Percentiles rank a stretch among this genome's conserved stretches.
Conservation (phyloP, 2,113 vertebrate genomes). For the Theristicus caerulescens region DNA sequence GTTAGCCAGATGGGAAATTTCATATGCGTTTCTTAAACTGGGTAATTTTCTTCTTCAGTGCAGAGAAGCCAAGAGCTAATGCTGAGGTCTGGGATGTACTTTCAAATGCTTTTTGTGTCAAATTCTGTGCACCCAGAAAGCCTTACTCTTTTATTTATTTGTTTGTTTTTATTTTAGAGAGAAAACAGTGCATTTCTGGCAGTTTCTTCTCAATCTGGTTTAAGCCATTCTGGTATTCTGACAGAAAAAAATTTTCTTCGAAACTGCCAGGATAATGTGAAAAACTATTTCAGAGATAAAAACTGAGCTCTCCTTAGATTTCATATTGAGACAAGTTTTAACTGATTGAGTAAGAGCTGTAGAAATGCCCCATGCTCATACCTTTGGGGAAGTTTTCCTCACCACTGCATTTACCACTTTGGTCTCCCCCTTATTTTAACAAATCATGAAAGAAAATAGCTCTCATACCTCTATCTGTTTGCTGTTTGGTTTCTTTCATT, state of each 20-base stretch:
- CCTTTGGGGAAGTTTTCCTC: neutral
- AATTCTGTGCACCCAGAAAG: neutral
- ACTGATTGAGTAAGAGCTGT: neutral
- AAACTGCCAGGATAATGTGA: neutral
- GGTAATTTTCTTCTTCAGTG: conserved; percentile 28
- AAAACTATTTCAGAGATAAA: neutral
- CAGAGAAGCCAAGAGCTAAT: conserved; percentile 24
- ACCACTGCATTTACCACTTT: neutral
- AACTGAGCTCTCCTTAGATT: neutral
- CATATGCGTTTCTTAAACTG: conserved; percentile 4
- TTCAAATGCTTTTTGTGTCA: neutral
- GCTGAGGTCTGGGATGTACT: conserved; percentile 1
- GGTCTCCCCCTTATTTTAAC: neutral
- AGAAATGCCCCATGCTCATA: neutral
- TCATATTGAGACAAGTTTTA: neutral
- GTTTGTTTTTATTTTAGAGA: neutral
- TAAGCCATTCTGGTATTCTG: neutral
- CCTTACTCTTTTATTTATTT: neutral
- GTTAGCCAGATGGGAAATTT: conserved; percentile 38
- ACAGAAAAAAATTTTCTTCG: neutral
- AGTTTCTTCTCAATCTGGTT: neutral
- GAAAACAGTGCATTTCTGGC: neutral
- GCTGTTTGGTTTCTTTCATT: neutral
- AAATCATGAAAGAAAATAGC: neutral
- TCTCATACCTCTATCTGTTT: neutral